Percentiles rank a stretch among this genome's conserved stretches.
Evolutionary conservation across 2,113 vertebrate species (phyloP).

Genomic region (Stigmatopora argus): DNA sequence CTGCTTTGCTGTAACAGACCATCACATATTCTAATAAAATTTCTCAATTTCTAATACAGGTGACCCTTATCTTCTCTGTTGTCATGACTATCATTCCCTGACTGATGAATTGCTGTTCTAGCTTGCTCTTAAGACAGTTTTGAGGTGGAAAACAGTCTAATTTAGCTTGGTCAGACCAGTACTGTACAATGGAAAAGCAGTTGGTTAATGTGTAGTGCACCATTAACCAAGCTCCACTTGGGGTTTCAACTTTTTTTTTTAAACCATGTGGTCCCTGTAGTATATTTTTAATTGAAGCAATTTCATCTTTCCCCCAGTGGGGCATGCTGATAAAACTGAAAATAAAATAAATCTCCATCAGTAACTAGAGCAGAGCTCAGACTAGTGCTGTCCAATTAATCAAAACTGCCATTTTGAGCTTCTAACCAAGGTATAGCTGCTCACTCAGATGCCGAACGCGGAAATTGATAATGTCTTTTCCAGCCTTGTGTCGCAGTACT

Average conservation of each 20-base stretch:
- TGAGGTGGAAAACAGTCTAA: neutral
- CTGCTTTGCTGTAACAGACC: neutral
- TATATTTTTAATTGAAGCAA: neutral
- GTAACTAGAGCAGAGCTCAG: neutral
- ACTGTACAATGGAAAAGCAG: neutral
- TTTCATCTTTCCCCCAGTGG: neutral
- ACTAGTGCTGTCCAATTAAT: no score
- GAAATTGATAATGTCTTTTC: constrained; percentile 62
- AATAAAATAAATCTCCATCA: neutral
- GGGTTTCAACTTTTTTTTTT: constrained; percentile 34
- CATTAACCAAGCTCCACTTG: constrained; percentile 40
- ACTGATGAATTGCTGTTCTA: neutral
- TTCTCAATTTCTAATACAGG: neutral
- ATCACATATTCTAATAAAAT: neutral
- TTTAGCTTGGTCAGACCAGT: neutral
- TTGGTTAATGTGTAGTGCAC: constrained; percentile 41
- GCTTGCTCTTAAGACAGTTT: neutral
- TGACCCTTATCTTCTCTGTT: no score
- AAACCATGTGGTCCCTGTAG: constrained; percentile 33
- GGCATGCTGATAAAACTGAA: neutral
- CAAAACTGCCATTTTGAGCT: no score
- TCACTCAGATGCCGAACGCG: constrained; percentile 50
- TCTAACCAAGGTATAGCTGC: no score
- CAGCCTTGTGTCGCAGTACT: constrained; percentile 60
- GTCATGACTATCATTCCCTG: no score